Evolutionary conservation across 2,797 vertebrate genomes (phyloP), one percentile per base, ranked within the genome.

Genomic region (Poecilia picta): DNA sequence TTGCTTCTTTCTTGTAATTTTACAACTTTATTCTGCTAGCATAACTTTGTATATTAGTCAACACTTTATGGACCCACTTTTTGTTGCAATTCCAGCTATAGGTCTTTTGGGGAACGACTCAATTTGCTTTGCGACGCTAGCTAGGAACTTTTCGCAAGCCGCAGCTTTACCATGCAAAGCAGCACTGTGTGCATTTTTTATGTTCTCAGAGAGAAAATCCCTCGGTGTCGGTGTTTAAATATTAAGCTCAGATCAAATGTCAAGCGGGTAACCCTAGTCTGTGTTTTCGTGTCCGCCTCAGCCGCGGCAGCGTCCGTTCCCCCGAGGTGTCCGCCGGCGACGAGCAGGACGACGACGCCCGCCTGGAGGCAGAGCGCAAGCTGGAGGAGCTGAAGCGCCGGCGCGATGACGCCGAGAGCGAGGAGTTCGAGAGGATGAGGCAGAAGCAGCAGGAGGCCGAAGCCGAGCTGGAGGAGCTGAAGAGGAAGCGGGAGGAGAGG

Each of bases 391-490:
- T 98, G 77, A 97, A 97, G 81, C 96, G 97, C 0, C 96, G 97
- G 55, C 96, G 96, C 0, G 97, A 97, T 0, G 97, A 98, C 73
- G 96, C 95, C 0, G 98, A 98, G 95, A 97, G 92, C 4, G 98
- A 97, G 83, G 98, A 99, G 89, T 96, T 98, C 0, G 97, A 98
- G 91, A 97, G 96, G 86, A 95, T 99, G 94, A 97, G 96, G 83
- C 97, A 97, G 92, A 98, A 98, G 92, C 98, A 99, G 92, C 98
- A 98, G 87, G 97, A 98, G 91, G 97, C 97, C 0, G 97, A 96
- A 0, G 94, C 83, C 2, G 98, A 99, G 94, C 96, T 99, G 92
- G 98, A 98, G 28, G 98, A 98, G 83, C 95, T 99, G 93, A 98
- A 97, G 94, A 97, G 94, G 76, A 97, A 96, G 93, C 91, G 98